Evolutionary conservation across 2,797 vertebrate species (phyloP).

Genomic region (Acipenser oxyrinchus): DNA sequence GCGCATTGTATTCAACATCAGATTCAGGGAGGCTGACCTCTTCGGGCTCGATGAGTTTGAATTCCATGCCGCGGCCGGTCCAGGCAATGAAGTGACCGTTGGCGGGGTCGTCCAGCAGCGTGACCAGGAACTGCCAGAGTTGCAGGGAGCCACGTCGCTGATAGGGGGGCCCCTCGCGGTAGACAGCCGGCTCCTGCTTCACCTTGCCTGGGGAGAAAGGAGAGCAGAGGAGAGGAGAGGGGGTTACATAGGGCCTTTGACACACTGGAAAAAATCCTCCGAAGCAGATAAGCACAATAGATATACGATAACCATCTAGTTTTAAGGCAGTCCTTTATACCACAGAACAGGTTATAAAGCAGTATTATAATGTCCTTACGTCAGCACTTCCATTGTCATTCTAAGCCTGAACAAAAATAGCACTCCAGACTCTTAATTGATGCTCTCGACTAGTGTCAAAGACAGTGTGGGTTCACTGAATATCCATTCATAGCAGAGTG

Average conservation of each 20-base stretch:
- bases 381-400: background rate
- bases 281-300: too few relatives aligned
- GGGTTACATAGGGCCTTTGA: too few relatives aligned
- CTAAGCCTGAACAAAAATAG: too few relatives aligned
- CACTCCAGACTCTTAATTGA: too few relatives aligned
- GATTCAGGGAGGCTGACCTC: constrained; percentile 58
- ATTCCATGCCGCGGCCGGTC: constrained; percentile 95
- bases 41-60: constrained; percentile 91
- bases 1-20: too few relatives aligned
- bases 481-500: too few relatives aligned
- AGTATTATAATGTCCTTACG: background rate
- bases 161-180: constrained; percentile 83
- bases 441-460: too few relatives aligned
- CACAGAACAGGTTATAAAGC: background rate
- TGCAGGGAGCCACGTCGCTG: constrained; percentile 87
- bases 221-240: too few relatives aligned
- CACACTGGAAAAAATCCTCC: too few relatives aligned
- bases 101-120: constrained; percentile 84
- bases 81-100: constrained; percentile 93
- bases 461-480: too few relatives aligned
- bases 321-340: too few relatives aligned
- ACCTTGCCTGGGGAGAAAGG: constrained; percentile 48
- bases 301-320: too few relatives aligned
- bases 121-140: constrained; percentile 93
- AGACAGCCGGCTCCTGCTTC: constrained; percentile 71